Evolutionary conservation across 2,888 invertebrate genomes (phyloP).

Genomic region (Pediacus dermestoides): DNA sequence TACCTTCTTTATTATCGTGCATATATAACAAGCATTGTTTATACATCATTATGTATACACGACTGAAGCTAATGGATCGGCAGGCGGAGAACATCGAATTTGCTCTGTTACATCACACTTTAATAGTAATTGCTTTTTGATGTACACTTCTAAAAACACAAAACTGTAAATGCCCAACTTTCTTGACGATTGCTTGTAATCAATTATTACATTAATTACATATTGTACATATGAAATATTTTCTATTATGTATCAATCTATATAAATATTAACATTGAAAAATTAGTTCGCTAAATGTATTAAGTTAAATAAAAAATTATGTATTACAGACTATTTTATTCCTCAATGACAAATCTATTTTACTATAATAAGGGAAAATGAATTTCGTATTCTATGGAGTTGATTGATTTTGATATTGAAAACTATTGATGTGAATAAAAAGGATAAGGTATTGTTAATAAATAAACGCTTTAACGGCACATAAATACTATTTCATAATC

Average conservation of each 20-base stretch:
- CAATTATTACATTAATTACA: constrained; percentile 27
- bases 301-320: constrained; percentile 13
- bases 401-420: no score
- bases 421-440: no score
- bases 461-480: no score
- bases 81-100: not conserved
- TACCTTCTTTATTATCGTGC: constrained; percentile 24
- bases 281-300: constrained; percentile 30
- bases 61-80: constrained; percentile 3
- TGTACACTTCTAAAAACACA: constrained; percentile 25
- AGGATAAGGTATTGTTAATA: no score
- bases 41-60: constrained; percentile 27
- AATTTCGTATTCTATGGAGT: no score
- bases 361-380: no score
- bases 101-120: constrained; percentile 8
- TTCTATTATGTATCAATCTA: constrained; percentile 30
- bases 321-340: constrained; percentile 4
- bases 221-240: constrained; percentile 38
- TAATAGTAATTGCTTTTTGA: constrained; percentile 31
- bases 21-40: constrained; percentile 26
- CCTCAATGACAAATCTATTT: no score
- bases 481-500: no score
- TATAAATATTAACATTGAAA: constrained; percentile 26
- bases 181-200: constrained; percentile 17
- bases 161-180: constrained; percentile 18